A percentile compares a stretch with the other conserved stretches of the same genome.
Conservation (phyloP, 2,113 vertebrate species). For the Trinectes maculatus region DNA sequence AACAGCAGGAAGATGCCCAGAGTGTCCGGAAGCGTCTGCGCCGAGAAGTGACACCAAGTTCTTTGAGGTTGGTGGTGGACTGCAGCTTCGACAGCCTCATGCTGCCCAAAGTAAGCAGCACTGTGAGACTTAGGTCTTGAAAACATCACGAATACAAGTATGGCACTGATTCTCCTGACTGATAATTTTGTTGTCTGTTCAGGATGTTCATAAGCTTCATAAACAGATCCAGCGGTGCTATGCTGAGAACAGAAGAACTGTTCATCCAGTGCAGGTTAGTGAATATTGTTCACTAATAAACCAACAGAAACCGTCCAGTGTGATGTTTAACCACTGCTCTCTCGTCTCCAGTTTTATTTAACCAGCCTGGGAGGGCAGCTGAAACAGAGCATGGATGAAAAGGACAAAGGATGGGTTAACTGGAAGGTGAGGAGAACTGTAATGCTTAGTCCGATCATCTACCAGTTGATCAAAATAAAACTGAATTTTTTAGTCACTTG, state of each 20-base stretch:
- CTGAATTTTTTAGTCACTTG: neutral
- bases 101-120: constrained; percentile 85
- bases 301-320: neutral
- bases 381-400: constrained; percentile 95
- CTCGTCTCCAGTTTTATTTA: constrained; percentile 86
- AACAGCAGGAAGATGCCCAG: constrained; percentile 68
- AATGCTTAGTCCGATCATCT: too few species aligned
- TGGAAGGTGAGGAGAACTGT: constrained; percentile 88
- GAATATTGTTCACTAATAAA: neutral
- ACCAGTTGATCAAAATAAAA: too few species aligned
- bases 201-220: constrained; percentile 97
- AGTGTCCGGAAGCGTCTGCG: constrained; percentile 81
- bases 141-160: too few species aligned
- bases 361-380: constrained; percentile 94
- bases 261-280: constrained; percentile 91
- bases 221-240: constrained; percentile 98
- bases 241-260: constrained; percentile 91
- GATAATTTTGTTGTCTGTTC: neutral
- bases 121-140: too few species aligned
- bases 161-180: neutral
- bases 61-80: constrained; percentile 90
- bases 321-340: neutral
- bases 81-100: constrained; percentile 95
- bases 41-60: constrained; percentile 82
- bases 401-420: constrained; percentile 97